These are phyloP conservation scores for Erebia palarica DNA, from an alignment of 2,888 invertebrate species.

Conservation along the genomic window DNA sequence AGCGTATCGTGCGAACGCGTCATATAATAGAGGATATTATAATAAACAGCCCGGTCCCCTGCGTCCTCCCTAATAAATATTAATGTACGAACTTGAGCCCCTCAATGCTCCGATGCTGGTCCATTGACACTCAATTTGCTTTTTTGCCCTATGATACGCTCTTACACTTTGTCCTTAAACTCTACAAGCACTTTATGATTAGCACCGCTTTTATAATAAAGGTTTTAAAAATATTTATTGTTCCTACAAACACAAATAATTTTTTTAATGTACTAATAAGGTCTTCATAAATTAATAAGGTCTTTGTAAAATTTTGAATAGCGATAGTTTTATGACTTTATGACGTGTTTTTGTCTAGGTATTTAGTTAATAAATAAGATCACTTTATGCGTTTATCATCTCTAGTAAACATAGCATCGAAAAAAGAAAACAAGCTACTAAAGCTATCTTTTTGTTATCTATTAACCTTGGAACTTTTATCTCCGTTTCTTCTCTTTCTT, in stretches of 20 bases:
- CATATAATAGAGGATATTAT: conserved; percentile 82
- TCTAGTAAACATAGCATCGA: no score
- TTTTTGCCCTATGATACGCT: conserved; percentile 51
- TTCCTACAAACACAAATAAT: background rate
- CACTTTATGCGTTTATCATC: no score
- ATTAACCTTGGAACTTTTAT: no score
- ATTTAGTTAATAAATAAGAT: no score
- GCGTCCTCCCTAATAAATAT: conserved; percentile 78
- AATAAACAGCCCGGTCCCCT: conserved; percentile 79
- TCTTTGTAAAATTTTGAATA: background rate
- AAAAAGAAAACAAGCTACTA: no score
- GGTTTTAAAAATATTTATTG: conserved; percentile 14
- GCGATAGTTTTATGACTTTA: background rate
- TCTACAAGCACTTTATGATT: conserved; percentile 33
- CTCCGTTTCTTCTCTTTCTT: no score
- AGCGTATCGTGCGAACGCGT: conserved; percentile 78
- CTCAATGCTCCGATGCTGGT: conserved; percentile 75
- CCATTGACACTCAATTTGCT: conserved; percentile 78
- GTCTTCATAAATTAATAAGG: background rate
- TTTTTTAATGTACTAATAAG: background rate
- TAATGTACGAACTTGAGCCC: conserved; percentile 78
- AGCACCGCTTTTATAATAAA: conserved; percentile 24
- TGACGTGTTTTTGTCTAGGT: no score
- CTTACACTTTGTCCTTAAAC: conserved; percentile 33
- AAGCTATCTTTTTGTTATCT: no score